Evolutionary conservation across 1,140 invertebrate genomes (phyloP), one percentile per base, ranked within the genome.

Genomic region (Meteorus sp.): DNA sequence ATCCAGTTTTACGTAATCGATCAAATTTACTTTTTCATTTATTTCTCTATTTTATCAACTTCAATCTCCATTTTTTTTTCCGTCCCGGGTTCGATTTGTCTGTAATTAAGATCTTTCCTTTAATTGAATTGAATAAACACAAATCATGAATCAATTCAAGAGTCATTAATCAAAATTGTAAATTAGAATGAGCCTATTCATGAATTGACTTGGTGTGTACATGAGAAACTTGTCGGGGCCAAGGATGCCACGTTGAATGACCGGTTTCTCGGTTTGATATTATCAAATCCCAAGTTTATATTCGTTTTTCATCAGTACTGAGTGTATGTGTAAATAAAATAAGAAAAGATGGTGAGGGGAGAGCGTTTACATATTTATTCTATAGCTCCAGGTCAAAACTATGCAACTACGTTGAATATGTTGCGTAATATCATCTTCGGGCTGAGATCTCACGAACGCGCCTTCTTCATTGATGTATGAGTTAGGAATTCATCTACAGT

Each of bases 291-390:
- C 31, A 27, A n/a, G n/a, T n/a, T n/a, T n/a, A n/a, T n/a, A n/a
- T n/a, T n/a, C n/a, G n/a, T n/a, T n/a, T n/a, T n/a, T n/a, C n/a
- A n/a, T n/a, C n/a, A n/a, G n/a, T n/a, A n/a, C n/a, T 29, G 13
- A 31, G 22, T 13, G 23, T 43, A 31, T 55, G 4, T 2, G 35
- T 29, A 27, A 8, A 51, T 13, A 20, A 51, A 35, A 33, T 6
- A 39, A 31, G 47, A 45, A 54, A 4, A 56, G 22, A 41, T 11
- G 15, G 33, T 55, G 23, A 37, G 19, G 19, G 13, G 37, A 44
- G 27, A n/a, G 15, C 20, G 15, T 41, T 61, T 60, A 37, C 27
- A 60, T 48, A 60, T 54, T 60, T 60, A 60, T 20, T 29, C n/a
- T n/a, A n/a, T n/a, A 60, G 41, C 19, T 7, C 48, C 9, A 13